Evolutionary conservation across 37 sponge, comb jelly and placozoan species (phyloP).

Genomic region (Dysidea cf. avara): DNA sequence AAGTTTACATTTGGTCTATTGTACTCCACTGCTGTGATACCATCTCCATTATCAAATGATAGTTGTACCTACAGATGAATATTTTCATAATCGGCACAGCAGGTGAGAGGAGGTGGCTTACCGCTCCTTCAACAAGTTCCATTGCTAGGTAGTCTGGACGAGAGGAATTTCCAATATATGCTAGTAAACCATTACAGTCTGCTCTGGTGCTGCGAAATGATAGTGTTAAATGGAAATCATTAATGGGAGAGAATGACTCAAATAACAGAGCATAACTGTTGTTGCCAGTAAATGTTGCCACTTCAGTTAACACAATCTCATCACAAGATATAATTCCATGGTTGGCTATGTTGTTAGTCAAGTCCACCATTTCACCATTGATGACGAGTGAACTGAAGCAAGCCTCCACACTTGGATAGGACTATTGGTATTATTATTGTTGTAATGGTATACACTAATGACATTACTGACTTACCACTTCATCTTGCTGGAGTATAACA

Average conservation of each 20-base stretch:
- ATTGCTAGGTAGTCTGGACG: conserved; percentile 33
- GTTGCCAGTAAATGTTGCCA: no score
- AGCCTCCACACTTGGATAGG: conserved; percentile 18
- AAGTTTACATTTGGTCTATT: neutral
- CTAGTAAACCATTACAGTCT: conserved; percentile 49
- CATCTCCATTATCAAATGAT: conserved; percentile 58
- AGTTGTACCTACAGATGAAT: conserved; percentile 20
- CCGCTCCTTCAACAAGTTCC: conserved; percentile 41
- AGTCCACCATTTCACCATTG: conserved; percentile 9
- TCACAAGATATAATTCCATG: no score
- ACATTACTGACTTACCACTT: neutral
- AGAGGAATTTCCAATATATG: conserved; percentile 30
- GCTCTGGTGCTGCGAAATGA: conserved; percentile 33
- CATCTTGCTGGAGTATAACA: conserved; percentile 15
- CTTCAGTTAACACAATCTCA: no score
- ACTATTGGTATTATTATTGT: neutral
- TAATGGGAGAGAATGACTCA: conserved; percentile 6
- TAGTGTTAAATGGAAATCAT: conserved; percentile 14
- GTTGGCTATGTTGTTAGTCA: neutral
- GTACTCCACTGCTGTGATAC: conserved; percentile 33
- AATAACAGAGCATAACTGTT: conserved; percentile 29
- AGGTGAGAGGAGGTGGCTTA: conserved; percentile 1
- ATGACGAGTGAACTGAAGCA: conserved; percentile 35
- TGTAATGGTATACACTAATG: neutral
- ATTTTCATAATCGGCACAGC: neutral